Conservation (phyloP, 2,888 invertebrate genomes). For the Rhagium mordax region DNA sequence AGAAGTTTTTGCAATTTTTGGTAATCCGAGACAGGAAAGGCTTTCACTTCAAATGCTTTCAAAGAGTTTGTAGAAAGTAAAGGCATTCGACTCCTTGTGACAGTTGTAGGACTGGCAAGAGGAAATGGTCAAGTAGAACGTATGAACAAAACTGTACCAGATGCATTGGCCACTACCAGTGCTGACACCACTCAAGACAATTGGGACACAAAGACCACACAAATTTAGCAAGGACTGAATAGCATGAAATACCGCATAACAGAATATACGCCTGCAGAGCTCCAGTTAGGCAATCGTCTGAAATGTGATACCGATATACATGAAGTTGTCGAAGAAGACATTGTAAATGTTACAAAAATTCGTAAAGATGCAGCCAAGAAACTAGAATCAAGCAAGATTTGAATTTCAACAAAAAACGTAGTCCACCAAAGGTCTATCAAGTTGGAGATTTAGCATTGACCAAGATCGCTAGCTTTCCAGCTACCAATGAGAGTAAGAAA, state of each 20-base stretch:
- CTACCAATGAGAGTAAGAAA: slow-evolving; percentile 34
- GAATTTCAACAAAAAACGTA: slow-evolving; percentile 31
- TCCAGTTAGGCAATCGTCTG: slow-evolving; percentile 30
- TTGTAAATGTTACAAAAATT: slow-evolving; percentile 38
- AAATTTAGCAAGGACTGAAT: slow-evolving; percentile 49
- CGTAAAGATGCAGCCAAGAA: slow-evolving; percentile 19
- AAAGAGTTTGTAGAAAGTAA: slow-evolving; percentile 56
- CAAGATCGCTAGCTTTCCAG: slow-evolving; percentile 35
- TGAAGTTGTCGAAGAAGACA: slow-evolving; percentile 9
- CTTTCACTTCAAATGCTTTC: slow-evolving; percentile 63
- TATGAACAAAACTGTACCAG: slow-evolving; percentile 38
- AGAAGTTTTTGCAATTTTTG: slow-evolving; percentile 57
- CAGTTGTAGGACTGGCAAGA: background rate
- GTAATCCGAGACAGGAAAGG: slow-evolving; percentile 57
- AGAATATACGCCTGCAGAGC: slow-evolving; percentile 29
- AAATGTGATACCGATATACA: slow-evolving; percentile 36
- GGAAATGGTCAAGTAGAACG: slow-evolving; percentile 52
- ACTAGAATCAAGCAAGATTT: slow-evolving; percentile 29
- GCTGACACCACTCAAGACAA: background rate
- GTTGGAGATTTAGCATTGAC: slow-evolving; percentile 39
- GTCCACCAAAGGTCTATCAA: slow-evolving; percentile 24
- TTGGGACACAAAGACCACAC: slow-evolving; percentile 44
- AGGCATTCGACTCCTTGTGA: slow-evolving; percentile 27
- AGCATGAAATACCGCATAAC: slow-evolving; percentile 43
- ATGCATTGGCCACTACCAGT: slow-evolving; percentile 43